Evolutionary conservation across 2,113 vertebrate genomes (phyloP), one percentile per base, ranked within the genome.

Genomic region (Tupaia tana): DNA sequence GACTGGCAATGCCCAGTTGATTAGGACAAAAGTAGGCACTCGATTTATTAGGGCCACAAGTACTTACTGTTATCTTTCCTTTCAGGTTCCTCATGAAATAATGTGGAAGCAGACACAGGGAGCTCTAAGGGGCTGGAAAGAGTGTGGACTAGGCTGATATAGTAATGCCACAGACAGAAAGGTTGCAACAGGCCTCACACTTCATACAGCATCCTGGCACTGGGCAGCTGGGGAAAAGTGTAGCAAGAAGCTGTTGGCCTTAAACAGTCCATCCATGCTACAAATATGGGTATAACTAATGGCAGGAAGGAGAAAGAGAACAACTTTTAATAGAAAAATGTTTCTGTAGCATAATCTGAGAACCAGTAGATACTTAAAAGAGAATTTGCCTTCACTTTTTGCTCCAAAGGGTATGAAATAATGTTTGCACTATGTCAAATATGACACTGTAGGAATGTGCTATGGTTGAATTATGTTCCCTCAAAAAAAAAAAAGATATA

Each of bases 371-470:
- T 54, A 31, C 8, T 43, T 66, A 43, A 19, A 93, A 67, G n/a
- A 95, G 13, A 71, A 95, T 29, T n/a, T 58, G 24, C 7, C 56
- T 86, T 4, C 19, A 6, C 0, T 7, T 95, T 95, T 61, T 56
- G 14, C 27, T 77, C 58, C 84, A 84, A 95, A 86, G n/a, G 43
- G 11, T 91, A 64, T 86, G 22, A 91, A 95, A 69, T 77, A 75
- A 89, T 43, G 67, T 92, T 61, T 97, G 82, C 96, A 74, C 80
- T 56, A 43, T 81, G 43, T 59, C 83, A 96, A 91, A n/a, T 1
- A 27, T 13, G 70, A 75, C 22, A 13, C 79, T 63, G 64, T 77
- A 54, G 91, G 88, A 92, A 83, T 6, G 5, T 15, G 8, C 54
- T 54, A 9, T n/a, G 66, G 24, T 54, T 74, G 16, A 69, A 67